Conservation (phyloP, 1,140 invertebrate species). For the Ostrea denselamellosa region DNA sequence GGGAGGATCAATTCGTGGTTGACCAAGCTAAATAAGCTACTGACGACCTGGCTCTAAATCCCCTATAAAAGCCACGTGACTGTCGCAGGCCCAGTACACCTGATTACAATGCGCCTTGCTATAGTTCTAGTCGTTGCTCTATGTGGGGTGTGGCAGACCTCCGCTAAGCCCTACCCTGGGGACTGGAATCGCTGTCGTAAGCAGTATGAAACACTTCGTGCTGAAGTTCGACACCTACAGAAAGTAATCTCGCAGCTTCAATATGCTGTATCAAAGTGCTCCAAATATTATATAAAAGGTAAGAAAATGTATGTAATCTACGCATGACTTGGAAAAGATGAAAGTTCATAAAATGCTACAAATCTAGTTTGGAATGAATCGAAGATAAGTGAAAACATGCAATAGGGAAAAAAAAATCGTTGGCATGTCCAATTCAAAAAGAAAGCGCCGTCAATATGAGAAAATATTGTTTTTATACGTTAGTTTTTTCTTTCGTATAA, state of each 20-base stretch:
- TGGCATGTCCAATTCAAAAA: too few relatives aligned
- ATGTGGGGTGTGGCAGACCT: neutral
- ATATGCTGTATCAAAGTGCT: neutral
- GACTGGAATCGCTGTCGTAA: neutral
- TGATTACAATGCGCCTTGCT: neutral
- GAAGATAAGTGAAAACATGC: too few relatives aligned
- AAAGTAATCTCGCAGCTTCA: neutral
- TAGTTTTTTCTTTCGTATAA: too few relatives aligned
- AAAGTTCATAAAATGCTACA: too few relatives aligned
- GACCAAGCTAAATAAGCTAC: neutral
- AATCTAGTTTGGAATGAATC: too few relatives aligned
- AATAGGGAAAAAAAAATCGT: too few relatives aligned
- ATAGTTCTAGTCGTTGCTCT: neutral
- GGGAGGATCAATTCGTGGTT: neutral
- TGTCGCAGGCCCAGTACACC: neutral
- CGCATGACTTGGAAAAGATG: too few relatives aligned
- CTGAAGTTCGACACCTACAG: neutral
- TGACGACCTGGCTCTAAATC: neutral
- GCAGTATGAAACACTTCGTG: neutral
- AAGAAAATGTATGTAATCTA: neutral
- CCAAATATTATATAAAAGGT: conserved; percentile 1
- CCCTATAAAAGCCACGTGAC: neutral
- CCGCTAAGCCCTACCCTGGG: neutral
- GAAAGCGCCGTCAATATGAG: too few relatives aligned
- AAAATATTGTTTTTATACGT: too few relatives aligned